Conservation (phyloP, 2,113 vertebrate genomes). For the Hippocampus barbouri region DNA sequence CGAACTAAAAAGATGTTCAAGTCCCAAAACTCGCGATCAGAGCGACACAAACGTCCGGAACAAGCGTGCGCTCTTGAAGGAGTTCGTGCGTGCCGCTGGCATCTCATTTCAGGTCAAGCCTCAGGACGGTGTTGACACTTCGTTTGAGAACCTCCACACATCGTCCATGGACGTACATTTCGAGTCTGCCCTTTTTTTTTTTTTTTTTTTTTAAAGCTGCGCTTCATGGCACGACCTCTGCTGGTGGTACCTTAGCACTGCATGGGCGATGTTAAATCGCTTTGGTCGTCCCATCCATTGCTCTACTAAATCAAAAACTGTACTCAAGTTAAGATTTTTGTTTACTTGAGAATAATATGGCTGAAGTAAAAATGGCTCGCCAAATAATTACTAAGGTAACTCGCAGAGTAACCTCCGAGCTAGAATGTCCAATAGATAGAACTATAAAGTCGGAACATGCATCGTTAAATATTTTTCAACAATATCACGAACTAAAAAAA, state of each 20-base stretch:
- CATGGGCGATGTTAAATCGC: neutral
- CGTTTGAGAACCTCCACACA: constrained; percentile 32
- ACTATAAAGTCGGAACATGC: too few relatives aligned
- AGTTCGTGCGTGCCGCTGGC: constrained; percentile 16
- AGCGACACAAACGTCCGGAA: neutral
- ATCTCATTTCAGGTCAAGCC: neutral
- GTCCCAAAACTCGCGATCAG: constrained; percentile 9
- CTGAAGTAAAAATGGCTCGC: too few relatives aligned
- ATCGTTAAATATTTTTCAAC: too few relatives aligned
- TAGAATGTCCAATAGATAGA: too few relatives aligned
- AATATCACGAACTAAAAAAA: too few relatives aligned
- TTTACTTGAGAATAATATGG: neutral
- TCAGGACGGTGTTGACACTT: constrained; percentile 17
- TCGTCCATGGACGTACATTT: neutral
- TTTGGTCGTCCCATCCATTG: neutral
- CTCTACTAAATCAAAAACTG: neutral
- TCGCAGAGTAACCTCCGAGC: too few relatives aligned
- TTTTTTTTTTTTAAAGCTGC: neutral
- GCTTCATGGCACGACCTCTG: constrained; percentile 22
- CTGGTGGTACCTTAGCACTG: constrained; percentile 10
- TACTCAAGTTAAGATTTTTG: neutral
- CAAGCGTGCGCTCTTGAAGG: neutral
- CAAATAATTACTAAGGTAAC: too few relatives aligned
- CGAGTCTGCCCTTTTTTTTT: neutral
- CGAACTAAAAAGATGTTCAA: constrained; percentile 36